Base-by-base conservation (phyloP, 1,140 invertebrate species). In the Conopomorpha cramerella region DNA sequence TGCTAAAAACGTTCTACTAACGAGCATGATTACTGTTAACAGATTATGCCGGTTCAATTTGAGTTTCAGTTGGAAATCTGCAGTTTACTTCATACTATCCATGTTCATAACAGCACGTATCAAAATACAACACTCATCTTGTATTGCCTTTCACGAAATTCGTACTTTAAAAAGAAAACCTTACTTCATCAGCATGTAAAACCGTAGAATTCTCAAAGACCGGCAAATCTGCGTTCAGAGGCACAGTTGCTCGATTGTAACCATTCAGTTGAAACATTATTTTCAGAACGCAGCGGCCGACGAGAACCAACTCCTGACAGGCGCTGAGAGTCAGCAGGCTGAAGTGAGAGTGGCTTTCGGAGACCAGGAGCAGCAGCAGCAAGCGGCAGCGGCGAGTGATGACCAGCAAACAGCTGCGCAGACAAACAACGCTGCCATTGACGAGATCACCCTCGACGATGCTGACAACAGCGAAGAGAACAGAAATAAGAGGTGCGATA, bases 401-500 rank as follows among this genome's bases (percentile, higher is more conserved):
- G 79, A 82, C 55, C 80, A 82, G 53, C 77, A 79, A 36, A 62
- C 72, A 14, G 80, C 80, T 1, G 80, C 81, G 35, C 81, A 82
- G 37, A 79, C 66, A 38, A 80, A 77, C 51, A 47, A 53, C 36
- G 71, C 65, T 29, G 67, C 77, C 44, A 80, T 83, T 41, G 82
- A 83, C 54, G 81, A 83, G 45, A 70, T 83, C 39, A 71, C 80
- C 1, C 59, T 87, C 18, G 86, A 86, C 30, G 86, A 86, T 45
- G 78, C 82, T 18, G 83, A 84, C 41, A 64, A 79, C 27, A 87
- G 84, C 46, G 89, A 90, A 54, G 87, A 90, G 54, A 87, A 89
- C 60, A 82, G 88, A 53, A 87, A 91, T 66, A 91, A 92, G 58
- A 83, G 86, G 80, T 82, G 46, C 28, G 13, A 12, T n/a, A n/a